Conservation (phyloP, 2,888 invertebrate species). For the Dascillus cervinus region DNA sequence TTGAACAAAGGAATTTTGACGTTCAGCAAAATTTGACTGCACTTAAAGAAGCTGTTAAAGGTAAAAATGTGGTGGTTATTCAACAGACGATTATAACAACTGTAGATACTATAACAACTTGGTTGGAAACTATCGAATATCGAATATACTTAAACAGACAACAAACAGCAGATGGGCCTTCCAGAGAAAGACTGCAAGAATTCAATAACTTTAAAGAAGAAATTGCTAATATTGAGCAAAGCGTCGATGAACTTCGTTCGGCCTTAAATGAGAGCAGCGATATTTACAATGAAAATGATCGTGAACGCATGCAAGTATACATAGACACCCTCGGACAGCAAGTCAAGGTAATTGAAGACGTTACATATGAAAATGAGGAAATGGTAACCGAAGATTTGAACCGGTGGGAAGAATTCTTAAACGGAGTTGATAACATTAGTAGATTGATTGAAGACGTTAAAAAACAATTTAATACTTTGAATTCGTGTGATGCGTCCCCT, state of each 20-base stretch:
- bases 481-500: slow-evolving; percentile 57
- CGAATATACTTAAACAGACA: slow-evolving; percentile 58
- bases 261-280: slow-evolving; percentile 47
- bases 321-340: slow-evolving; percentile 57
- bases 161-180: slow-evolving; percentile 49
- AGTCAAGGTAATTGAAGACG: slow-evolving; percentile 60
- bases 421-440: slow-evolving; percentile 53
- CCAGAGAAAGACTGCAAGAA: slow-evolving; percentile 52
- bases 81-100: slow-evolving; percentile 67
- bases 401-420: slow-evolving; percentile 65
- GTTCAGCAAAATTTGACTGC: slow-evolving; percentile 54
- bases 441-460: slow-evolving; percentile 46
- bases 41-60: slow-evolving; percentile 52
- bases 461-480: slow-evolving; percentile 48
- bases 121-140: slow-evolving; percentile 80
- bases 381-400: slow-evolving; percentile 53
- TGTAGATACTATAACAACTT: slow-evolving; percentile 73
- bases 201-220: slow-evolving; percentile 59
- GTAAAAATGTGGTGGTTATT: slow-evolving; percentile 50
- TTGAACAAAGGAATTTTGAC: slow-evolving; percentile 49
- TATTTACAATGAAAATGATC: slow-evolving; percentile 42
- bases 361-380: slow-evolving; percentile 53
- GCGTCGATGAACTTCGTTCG: slow-evolving; percentile 55
- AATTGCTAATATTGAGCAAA: slow-evolving; percentile 57
- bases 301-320: slow-evolving; percentile 47